phyloP scores from a whole-genome alignment of 2,113 vertebrate genomes.

The Brachypodius melanocephalos region DNA sequence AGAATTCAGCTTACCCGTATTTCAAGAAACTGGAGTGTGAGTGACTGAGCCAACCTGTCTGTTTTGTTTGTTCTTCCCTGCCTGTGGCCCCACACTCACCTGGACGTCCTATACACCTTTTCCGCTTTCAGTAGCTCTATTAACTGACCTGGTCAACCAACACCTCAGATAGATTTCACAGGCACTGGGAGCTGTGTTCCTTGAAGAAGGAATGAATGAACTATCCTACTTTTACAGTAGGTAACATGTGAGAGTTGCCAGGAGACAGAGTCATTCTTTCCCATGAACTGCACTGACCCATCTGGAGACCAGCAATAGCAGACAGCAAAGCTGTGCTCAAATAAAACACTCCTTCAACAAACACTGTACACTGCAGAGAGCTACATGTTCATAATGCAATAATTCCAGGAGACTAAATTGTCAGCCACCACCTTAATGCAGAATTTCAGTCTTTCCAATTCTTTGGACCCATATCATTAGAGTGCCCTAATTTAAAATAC shows the following conservation, averaged over 20 bases:
- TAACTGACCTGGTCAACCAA: neutral
- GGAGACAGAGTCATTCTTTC: neutral
- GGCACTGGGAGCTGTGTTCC: neutral
- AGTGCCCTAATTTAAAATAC: neutral
- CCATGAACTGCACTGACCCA: neutral
- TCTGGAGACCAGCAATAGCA: neutral
- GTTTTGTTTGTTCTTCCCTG: neutral
- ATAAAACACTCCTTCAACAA: neutral
- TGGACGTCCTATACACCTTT: rapidly evolving
- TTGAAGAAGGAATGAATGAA: neutral
- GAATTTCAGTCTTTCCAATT: neutral
- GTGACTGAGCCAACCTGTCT: neutral
- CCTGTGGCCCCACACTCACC: neutral
- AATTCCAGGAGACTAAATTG: neutral
- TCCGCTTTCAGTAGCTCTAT: neutral
- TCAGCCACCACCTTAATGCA: neutral
- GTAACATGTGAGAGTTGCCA: neutral
- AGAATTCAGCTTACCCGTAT: neutral
- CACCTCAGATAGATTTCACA: neutral
- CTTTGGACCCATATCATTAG: rapidly evolving
- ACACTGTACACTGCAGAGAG: neutral
- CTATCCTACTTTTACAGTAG: neutral
- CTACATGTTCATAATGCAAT: neutral
- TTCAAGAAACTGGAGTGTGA: neutral
- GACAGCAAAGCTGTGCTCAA: neutral